Evolutionary conservation across 2,113 vertebrate genomes (phyloP).

Genomic region (Sylvilagus bachmani): DNA sequence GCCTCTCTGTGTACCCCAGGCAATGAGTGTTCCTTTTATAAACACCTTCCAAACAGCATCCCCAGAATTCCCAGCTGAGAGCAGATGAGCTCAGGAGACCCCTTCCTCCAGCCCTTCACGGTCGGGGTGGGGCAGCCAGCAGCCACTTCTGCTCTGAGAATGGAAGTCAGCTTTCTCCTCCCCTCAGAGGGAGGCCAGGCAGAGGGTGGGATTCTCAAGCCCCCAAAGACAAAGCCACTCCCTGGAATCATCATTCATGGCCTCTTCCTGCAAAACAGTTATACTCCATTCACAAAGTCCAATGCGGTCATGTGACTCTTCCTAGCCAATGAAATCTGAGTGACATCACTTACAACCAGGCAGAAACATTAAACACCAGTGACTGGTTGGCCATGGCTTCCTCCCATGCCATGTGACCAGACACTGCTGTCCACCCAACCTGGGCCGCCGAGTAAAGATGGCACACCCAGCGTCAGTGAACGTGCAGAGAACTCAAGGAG

Average conservation of each 20-base stretch:
- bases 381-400: background rate
- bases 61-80: background rate
- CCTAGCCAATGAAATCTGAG: background rate
- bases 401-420: too few species aligned
- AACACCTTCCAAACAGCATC: slow-evolving; percentile 5
- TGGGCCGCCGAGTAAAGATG: background rate
- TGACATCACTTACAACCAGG: background rate
- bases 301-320: background rate
- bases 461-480: background rate
- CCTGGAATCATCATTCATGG: too few species aligned
- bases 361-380: background rate
- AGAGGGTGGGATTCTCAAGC: background rate
- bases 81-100: background rate
- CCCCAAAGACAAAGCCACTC: background rate
- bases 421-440: background rate
- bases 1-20: slow-evolving; percentile 6
- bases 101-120: background rate
- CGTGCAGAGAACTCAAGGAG: background rate
- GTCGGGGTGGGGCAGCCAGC: background rate
- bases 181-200: background rate
- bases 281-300: background rate
- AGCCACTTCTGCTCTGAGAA: background rate
- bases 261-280: background rate
- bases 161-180: background rate
- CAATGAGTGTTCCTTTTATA: background rate